phyloP scores from a whole-genome alignment of 2,888 invertebrate genomes.

The Drosophila algonquin region DNA sequence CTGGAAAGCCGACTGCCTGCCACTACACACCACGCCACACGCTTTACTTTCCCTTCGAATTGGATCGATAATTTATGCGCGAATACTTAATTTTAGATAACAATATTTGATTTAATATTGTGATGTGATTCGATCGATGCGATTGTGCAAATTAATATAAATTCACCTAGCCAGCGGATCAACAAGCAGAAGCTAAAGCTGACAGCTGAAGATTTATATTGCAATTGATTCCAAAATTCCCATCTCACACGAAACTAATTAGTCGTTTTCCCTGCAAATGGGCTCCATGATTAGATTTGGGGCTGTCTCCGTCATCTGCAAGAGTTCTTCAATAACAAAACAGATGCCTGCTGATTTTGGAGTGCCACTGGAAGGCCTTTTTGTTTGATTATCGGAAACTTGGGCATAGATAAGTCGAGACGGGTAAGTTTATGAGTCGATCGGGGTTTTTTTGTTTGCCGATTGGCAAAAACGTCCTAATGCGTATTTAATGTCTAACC shows the following conservation, averaged over 20 bases:
- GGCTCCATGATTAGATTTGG: constrained; percentile 25
- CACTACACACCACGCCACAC: not conserved
- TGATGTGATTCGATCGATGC: not conserved
- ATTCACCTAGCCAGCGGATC: constrained; percentile 21
- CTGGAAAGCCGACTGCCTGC: constrained; percentile 10
- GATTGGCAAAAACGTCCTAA: constrained; percentile 8
- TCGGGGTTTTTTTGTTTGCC: not conserved
- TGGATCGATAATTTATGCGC: constrained; percentile 54
- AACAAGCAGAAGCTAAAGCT: constrained; percentile 3
- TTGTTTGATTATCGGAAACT: constrained; percentile 17
- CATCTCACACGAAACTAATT: constrained; percentile 6
- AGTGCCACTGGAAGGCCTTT: not conserved
- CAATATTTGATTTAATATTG: constrained; percentile 37
- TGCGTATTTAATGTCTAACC: constrained; percentile 37
- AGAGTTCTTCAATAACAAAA: constrained; percentile 3
- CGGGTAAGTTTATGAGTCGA: not conserved
- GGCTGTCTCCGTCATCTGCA: not conserved
- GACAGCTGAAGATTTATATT: constrained; percentile 32
- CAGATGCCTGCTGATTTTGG: not conserved
- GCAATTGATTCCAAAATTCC: constrained; percentile 11
- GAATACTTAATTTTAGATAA: constrained; percentile 56
- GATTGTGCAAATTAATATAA: constrained; percentile 34
- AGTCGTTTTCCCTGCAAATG: not conserved
- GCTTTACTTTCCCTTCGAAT: constrained; percentile 44
- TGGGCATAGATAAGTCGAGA: constrained; percentile 1